These are phyloP conservation scores for Microdon myrmicae DNA, from an alignment of 2,888 invertebrate species.

Conservation along the genomic window DNA sequence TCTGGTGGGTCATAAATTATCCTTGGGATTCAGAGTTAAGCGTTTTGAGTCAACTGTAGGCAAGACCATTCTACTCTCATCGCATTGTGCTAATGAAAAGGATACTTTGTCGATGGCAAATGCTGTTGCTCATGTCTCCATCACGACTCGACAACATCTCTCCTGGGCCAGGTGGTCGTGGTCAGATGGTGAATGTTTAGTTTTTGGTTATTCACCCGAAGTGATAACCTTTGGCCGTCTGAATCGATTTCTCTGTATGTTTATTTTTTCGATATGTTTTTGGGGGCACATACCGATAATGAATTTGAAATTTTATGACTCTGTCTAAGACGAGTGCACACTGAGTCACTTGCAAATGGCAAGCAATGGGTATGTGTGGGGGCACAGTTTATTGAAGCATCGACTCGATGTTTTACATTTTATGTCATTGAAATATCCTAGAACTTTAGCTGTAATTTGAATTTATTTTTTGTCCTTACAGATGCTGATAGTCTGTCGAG, in stretches of 20 bases:
- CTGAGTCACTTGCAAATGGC: conserved; percentile 10
- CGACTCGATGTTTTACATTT: no score
- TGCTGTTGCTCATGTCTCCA: conserved; percentile 1
- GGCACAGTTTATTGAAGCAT: conserved; percentile 11
- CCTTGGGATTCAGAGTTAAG: no score
- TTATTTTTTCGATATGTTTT: no score
- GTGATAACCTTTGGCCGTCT: conserved; percentile 33
- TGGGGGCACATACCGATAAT: conserved; percentile 1
- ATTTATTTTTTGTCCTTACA: conserved; percentile 54
- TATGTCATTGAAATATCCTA: no score
- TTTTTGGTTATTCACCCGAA: conserved; percentile 14
- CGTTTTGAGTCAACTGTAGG: no score
- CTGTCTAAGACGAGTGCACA: conserved; percentile 26
- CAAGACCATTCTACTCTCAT: neutral
- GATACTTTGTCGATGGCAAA: conserved; percentile 27
- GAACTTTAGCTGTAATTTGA: conserved; percentile 11
- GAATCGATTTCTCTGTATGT: conserved; percentile 42
- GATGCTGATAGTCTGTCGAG: conserved; percentile 75
- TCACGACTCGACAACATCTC: neutral
- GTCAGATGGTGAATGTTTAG: conserved; percentile 2
- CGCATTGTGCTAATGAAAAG: conserved; percentile 35
- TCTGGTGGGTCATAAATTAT: conserved; percentile 30
- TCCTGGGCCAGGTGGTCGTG: conserved; percentile 32
- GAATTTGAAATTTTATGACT: conserved; percentile 31
- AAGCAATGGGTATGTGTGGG: conserved; percentile 8